Conservation (phyloP, 2,888 invertebrate species). For the Lepas anatifera region DNA sequence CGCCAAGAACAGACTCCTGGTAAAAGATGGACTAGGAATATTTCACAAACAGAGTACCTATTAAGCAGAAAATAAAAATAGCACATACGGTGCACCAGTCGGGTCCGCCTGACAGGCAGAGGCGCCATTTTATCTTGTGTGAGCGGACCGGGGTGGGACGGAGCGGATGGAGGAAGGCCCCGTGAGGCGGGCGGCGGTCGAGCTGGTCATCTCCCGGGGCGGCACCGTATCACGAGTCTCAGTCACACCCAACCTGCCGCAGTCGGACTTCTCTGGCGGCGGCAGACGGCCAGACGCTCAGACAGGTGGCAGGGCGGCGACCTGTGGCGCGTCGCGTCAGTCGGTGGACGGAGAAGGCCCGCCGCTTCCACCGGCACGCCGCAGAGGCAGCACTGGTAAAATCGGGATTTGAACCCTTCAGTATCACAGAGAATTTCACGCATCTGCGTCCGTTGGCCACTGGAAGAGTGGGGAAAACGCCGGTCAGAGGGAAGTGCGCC, state of each 20-base stretch:
- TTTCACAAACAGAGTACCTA: not conserved
- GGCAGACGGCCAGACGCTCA: not conserved
- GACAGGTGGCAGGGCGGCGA: not conserved
- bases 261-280: no score
- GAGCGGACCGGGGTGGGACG: not conserved
- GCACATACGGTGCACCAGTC: no score
- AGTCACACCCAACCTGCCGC: no score
- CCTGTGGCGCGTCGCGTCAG: no score
- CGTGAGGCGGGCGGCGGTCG: not conserved
- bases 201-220: no score
- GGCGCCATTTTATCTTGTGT: not conserved
- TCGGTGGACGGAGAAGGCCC: no score
- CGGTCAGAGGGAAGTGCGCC: no score
- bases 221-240: no score
- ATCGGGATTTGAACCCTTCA: constrained; percentile 6
- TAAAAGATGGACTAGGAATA: not conserved
- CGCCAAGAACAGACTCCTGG: no score
- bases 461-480: not conserved
- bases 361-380: not conserved
- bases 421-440: constrained; percentile 12
- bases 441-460: not conserved
- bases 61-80: not conserved
- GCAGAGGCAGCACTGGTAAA: not conserved
- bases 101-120: no score
- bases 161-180: no score